phyloP scores from a whole-genome alignment of 1,140 invertebrate genomes.

The Arctopsyche grandis region DNA sequence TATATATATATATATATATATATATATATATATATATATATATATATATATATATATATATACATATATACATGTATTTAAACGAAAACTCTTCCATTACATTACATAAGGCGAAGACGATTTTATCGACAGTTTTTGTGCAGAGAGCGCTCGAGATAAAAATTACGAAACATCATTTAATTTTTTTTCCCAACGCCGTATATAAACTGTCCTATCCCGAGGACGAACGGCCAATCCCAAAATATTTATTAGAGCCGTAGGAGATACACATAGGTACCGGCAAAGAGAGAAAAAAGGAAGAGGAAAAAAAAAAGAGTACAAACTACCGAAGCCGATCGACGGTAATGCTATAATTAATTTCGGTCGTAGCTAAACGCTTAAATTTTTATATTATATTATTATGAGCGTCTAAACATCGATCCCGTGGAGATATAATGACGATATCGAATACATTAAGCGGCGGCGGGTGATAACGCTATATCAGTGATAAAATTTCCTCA shows the following conservation, averaged over 20 bases:
- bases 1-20: not conserved
- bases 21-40: not conserved
- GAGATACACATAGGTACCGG: conserved; percentile 7
- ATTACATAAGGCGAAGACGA: no score
- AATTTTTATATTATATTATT: conserved; percentile 52
- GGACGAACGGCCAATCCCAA: conserved; percentile 45
- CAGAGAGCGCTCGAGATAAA: no score
- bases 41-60: no score
- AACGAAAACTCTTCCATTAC: no score
- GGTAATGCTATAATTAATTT: conserved; percentile 53
- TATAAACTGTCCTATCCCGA: conserved; percentile 3
- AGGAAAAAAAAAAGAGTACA: conserved; percentile 34
- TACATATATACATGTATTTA: no score
- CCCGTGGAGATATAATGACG: conserved; percentile 46
- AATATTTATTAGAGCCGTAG: conserved; percentile 41
- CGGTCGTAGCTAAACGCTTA: conserved; percentile 48
- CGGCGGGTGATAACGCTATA: conserved; percentile 42
- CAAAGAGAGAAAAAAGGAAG: no score
- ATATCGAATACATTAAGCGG: conserved; percentile 44
- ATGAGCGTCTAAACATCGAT: conserved; percentile 47
- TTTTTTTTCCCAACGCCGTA: no score
- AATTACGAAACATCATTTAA: no score
- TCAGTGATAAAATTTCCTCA: conserved; percentile 45
- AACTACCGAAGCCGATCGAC: conserved; percentile 46
- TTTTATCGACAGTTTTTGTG: no score